A percentile compares a stretch with the other conserved stretches of the same genome.
These are phyloP conservation scores for Odontomyia ornata DNA, from an alignment of 2,888 invertebrate genomes.

Conservation along the genomic window DNA sequence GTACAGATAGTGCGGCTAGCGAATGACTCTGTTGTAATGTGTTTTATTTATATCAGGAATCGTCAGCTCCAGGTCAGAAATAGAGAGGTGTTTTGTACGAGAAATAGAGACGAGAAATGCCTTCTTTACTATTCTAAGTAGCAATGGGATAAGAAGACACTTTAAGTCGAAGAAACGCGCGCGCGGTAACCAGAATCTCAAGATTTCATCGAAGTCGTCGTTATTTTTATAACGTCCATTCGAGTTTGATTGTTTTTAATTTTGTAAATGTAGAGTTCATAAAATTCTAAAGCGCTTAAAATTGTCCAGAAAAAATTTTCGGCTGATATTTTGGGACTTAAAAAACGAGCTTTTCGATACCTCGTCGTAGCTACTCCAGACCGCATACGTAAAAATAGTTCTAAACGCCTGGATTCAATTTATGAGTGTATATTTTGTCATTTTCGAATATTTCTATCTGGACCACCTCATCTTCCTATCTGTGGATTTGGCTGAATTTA, in stretches of 20 bases:
- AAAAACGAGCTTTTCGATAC: constrained; percentile 27
- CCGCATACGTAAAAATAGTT: constrained; percentile 51
- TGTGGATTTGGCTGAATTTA: not conserved
- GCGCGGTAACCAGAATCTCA: constrained; percentile 46
- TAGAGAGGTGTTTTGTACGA: constrained; percentile 57
- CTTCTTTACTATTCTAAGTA: constrained; percentile 47
- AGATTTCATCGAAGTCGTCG: constrained; percentile 40
- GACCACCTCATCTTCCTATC: constrained; percentile 31
- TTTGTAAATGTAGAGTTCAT: not conserved
- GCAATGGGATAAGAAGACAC: constrained; percentile 48
- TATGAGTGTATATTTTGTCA: constrained; percentile 42
- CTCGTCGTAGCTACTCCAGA: constrained; percentile 49
- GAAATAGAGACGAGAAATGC: constrained; percentile 50
- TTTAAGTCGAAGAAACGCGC: constrained; percentile 45
- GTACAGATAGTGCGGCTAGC: constrained; percentile 33
- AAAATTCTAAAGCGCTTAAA: constrained; percentile 16
- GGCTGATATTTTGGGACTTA: not conserved
- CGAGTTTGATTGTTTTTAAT: not conserved
- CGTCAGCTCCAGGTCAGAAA: constrained; percentile 58
- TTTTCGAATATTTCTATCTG: constrained; percentile 41
- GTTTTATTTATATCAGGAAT: constrained; percentile 56
- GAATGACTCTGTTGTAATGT: constrained; percentile 53
- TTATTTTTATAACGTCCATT: constrained; percentile 7
- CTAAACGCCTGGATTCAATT: constrained; percentile 50
- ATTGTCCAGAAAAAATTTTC: not conserved